Evolutionary conservation across 2,888 invertebrate species (phyloP).

Genomic region (Oscheius sp.): DNA sequence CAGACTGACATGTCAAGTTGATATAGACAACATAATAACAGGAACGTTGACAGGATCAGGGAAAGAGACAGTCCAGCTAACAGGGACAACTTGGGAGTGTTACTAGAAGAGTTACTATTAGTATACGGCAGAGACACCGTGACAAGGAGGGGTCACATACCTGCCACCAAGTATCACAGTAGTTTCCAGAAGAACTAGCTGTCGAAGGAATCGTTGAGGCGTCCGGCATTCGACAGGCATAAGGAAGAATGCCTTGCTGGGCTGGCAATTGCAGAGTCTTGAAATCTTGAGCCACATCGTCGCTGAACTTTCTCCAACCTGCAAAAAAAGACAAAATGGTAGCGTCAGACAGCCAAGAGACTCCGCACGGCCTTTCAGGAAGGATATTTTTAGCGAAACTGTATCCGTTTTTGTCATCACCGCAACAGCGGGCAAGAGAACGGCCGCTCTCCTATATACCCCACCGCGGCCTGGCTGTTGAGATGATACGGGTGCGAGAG

Average conservation of each 20-base stretch:
- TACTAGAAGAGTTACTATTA: too few species aligned
- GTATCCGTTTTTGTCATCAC: slow-evolving; percentile 29
- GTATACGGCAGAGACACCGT: too few species aligned
- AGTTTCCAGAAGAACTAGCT: slow-evolving; percentile 13
- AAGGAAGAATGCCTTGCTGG: slow-evolving; percentile 36
- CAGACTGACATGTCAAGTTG: too few species aligned
- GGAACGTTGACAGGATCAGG: too few species aligned
- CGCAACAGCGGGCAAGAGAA: background rate
- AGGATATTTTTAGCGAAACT: slow-evolving; percentile 32
- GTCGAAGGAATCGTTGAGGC: background rate
- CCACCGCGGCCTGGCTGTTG: background rate
- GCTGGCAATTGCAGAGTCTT: slow-evolving; percentile 19
- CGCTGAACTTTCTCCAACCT: slow-evolving; percentile 37
- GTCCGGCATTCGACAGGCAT: slow-evolving; percentile 26
- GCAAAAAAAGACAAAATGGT: slow-evolving; percentile 18
- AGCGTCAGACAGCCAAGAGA: slow-evolving; percentile 39
- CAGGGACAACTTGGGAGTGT: too few species aligned
- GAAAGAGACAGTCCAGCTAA: too few species aligned
- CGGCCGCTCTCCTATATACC: slow-evolving; percentile 6
- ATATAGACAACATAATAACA: too few species aligned
- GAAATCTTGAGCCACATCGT: slow-evolving; percentile 5
- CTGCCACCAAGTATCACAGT: slow-evolving; percentile 39
- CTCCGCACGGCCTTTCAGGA: slow-evolving; percentile 31
- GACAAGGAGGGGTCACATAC: background rate
- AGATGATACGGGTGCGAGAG: slow-evolving; percentile 7